These are phyloP conservation scores for Fopius arisanus DNA, from an alignment of 1,140 invertebrate species.

Conservation along the genomic window DNA sequence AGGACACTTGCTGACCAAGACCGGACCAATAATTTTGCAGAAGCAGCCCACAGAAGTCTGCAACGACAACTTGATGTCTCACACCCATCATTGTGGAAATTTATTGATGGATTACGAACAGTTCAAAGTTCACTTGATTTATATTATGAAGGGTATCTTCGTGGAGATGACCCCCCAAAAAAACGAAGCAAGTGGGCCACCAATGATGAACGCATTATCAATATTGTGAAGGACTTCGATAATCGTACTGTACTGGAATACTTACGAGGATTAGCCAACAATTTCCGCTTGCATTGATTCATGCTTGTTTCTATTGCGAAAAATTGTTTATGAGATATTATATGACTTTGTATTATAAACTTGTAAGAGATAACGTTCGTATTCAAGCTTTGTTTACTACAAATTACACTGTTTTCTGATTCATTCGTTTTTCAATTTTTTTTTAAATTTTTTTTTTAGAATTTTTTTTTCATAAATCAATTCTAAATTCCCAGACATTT, in stretches of 20 bases:
- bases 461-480: too few relatives aligned
- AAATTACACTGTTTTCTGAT: too few relatives aligned
- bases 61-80: conserved; percentile 17
- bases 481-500: too few relatives aligned
- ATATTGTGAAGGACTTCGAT: neutral
- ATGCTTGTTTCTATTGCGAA: too few relatives aligned
- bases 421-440: too few relatives aligned
- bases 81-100: conserved; percentile 28
- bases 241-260: neutral
- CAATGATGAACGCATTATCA: neutral
- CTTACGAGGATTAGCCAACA: neutral
- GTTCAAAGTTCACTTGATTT: too few relatives aligned
- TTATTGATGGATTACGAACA: conserved; percentile 17
- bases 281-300: neutral
- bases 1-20: conserved; percentile 9
- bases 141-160: neutral
- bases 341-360: too few relatives aligned
- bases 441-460: too few relatives aligned
- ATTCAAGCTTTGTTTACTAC: too few relatives aligned
- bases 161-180: neutral
- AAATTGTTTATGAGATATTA: too few relatives aligned
- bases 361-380: too few relatives aligned
- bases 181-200: neutral
- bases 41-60: conserved; percentile 18
- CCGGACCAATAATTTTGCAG: conserved; percentile 23